These are phyloP conservation scores for Pachyseris speciosa DNA, from an alignment of 64 coral and sea anemone genomes.

Conservation along the genomic window DNA sequence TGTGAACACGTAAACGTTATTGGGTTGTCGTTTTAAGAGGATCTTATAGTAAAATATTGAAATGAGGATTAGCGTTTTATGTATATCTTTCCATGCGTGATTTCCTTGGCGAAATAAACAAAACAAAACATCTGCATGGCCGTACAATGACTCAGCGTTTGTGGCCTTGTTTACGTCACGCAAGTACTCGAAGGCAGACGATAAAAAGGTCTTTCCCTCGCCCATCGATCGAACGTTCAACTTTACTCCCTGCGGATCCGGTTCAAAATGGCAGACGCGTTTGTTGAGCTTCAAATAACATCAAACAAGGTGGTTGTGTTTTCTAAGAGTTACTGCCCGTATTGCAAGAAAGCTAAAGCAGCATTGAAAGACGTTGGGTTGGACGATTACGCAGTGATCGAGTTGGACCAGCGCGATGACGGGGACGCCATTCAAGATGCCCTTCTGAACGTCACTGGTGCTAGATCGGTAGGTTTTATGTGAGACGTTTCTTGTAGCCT, in stretches of 20 bases:
- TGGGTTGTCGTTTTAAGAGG: too few species aligned
- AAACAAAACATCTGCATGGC: too few species aligned
- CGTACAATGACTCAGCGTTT: too few species aligned
- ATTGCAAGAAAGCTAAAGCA: conserved; percentile 52
- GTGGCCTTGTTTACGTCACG: neutral
- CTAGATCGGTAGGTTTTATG: conserved; percentile 50
- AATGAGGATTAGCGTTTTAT: too few species aligned
- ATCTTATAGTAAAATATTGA: too few species aligned
- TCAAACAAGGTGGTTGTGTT: conserved; percentile 67
- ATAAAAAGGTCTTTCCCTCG: neutral
- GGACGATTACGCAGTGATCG: conserved; percentile 34
- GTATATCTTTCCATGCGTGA: too few species aligned
- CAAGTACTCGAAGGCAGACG: neutral
- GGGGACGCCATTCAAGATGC: conserved; percentile 52
- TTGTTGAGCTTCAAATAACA: neutral
- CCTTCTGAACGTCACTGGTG: conserved; percentile 17
- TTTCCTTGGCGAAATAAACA: too few species aligned
- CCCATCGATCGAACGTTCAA: too few species aligned
- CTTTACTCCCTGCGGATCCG: too few species aligned
- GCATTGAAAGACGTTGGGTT: conserved; percentile 43
- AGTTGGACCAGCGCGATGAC: conserved; percentile 52
- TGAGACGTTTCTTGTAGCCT: neutral
- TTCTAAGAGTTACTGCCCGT: conserved; percentile 73
- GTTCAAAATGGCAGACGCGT: neutral
- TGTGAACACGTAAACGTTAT: too few species aligned